phyloP scores from a whole-genome alignment of 2,113 vertebrate genomes.

The Coregonus clupeaformis region DNA sequence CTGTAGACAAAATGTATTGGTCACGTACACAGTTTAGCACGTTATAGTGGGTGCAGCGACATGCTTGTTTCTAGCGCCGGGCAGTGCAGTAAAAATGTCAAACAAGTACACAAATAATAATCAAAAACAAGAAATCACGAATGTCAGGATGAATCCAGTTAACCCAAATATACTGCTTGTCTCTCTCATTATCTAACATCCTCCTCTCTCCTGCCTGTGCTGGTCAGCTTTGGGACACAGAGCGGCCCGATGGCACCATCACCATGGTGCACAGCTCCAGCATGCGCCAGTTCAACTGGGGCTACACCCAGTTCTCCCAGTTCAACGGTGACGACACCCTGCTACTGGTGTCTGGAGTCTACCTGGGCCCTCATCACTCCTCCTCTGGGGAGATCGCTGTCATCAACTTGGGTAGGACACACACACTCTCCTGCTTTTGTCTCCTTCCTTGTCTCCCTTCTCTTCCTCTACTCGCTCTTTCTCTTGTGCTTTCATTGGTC shows the following conservation, averaged over 20 bases:
- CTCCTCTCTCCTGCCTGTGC: neutral
- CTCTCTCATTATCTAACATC: neutral
- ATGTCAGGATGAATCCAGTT: too few relatives aligned
- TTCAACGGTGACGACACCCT: conserved; percentile 94
- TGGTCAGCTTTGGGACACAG: conserved; percentile 88
- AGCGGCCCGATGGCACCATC: conserved; percentile 77
- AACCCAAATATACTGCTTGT: too few relatives aligned
- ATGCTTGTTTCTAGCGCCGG: too few relatives aligned
- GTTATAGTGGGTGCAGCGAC: too few relatives aligned
- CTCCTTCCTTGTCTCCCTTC: too few relatives aligned
- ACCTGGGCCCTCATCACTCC: conserved; percentile 88
- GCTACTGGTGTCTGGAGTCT: conserved; percentile 92
- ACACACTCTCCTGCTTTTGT: neutral
- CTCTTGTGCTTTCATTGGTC: too few relatives aligned
- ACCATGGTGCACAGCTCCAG: conserved; percentile 91
- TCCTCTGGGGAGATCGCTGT: conserved; percentile 93
- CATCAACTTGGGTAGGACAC: conserved; percentile 86
- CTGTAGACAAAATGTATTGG: too few relatives aligned
- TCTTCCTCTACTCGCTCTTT: too few relatives aligned
- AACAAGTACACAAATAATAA: too few relatives aligned
- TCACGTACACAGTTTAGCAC: too few relatives aligned
- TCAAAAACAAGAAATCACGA: too few relatives aligned
- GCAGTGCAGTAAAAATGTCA: too few relatives aligned
- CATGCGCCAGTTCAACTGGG: conserved; percentile 97
- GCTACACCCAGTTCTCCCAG: conserved; percentile 98